phyloP scores from a whole-genome alignment of 2,113 vertebrate species.

The Urocynchramus pylzowi region DNA sequence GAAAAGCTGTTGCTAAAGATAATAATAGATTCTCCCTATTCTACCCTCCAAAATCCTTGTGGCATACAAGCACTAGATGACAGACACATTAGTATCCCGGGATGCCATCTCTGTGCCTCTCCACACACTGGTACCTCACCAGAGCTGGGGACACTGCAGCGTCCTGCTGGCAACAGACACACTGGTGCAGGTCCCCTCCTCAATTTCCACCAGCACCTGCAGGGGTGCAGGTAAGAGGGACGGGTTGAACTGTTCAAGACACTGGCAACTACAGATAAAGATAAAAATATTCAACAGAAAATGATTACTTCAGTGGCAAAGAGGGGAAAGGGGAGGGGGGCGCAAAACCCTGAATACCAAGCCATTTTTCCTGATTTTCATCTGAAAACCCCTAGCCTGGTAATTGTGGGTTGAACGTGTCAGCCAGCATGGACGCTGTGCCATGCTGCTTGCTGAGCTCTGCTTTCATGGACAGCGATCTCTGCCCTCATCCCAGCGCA shows the following conservation, averaged over 20 bases:
- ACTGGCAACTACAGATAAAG: background rate
- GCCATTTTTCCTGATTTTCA: background rate
- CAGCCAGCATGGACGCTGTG: background rate
- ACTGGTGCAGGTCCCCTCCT: background rate
- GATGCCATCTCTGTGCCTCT: background rate
- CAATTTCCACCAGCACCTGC: background rate
- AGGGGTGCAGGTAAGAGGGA: background rate
- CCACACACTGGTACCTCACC: background rate
- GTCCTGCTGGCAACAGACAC: background rate
- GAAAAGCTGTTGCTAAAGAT: background rate
- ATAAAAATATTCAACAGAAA: background rate
- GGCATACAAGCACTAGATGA: background rate
- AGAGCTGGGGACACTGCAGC: background rate
- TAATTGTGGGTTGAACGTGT: background rate
- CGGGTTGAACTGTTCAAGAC: background rate
- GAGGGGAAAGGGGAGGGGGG: background rate
- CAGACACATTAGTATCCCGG: accelerated
- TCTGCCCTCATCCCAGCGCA: background rate
- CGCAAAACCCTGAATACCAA: background rate
- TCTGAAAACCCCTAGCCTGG: background rate
- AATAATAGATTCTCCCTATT: background rate
- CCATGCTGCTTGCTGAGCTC: background rate
- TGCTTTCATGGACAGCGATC: background rate
- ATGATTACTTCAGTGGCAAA: background rate
- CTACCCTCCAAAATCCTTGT: background rate